phyloP scores from a whole-genome alignment of 2,888 invertebrate species.

The Machimus rusticus region DNA sequence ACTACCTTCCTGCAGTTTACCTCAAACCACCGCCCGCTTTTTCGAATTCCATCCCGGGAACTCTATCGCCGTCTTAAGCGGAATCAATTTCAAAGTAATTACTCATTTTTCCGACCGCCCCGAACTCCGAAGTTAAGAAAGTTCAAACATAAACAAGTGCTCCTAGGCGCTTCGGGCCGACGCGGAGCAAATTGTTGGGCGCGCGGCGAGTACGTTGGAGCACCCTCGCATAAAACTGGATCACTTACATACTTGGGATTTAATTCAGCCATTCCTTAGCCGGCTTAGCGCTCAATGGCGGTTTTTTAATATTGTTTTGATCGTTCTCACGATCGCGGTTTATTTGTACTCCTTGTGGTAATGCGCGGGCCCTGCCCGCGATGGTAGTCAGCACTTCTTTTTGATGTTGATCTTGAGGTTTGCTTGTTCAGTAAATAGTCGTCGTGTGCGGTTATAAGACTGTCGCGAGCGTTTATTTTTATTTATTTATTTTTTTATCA shows the following conservation, averaged over 20 bases:
- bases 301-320: conserved; percentile 1
- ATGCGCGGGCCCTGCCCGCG: not conserved
- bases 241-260: conserved; percentile 13
- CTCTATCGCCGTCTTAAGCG: not conserved
- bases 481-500: not conserved
- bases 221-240: not conserved
- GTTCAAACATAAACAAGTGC: not conserved
- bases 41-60: not conserved
- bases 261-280: not conserved
- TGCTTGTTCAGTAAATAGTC: conserved; percentile 3
- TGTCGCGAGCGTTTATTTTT: not conserved
- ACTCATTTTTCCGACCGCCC: not conserved
- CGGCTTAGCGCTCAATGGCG: not conserved
- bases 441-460: not conserved
- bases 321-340: conserved; percentile 5
- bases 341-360: conserved; percentile 11
- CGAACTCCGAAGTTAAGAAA: not conserved
- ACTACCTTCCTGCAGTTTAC: not conserved
- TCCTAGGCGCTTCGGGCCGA: not conserved
- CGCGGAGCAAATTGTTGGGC: not conserved
- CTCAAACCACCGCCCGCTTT: not conserved
- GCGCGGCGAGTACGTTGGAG: not conserved
- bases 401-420: not conserved
- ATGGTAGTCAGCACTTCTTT: conserved; percentile 1
- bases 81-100: conserved; percentile 21